Percentiles rank a stretch among this genome's conserved stretches.
These are phyloP conservation scores for Helicoverpa armigera DNA, from an alignment of 1,140 invertebrate species.

Conservation along the genomic window DNA sequence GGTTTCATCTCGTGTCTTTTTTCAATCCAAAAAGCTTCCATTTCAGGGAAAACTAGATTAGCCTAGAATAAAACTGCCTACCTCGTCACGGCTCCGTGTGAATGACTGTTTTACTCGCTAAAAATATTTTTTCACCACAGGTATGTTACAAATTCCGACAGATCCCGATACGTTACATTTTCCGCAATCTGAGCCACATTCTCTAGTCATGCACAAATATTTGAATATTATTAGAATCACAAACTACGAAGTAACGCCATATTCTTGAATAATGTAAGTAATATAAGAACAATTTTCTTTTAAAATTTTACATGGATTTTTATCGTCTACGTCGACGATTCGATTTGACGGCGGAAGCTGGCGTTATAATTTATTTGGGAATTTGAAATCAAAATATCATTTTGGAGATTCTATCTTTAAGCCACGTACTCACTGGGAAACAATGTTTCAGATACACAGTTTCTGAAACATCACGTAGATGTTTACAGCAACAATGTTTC, in stretches of 20 bases:
- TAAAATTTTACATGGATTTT: background rate
- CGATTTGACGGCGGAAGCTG: constrained; percentile 1
- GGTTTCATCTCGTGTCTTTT: constrained; percentile 4
- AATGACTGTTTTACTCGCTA: background rate
- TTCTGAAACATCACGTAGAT: no score
- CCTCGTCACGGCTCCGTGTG: background rate
- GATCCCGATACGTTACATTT: no score
- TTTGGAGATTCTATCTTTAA: background rate
- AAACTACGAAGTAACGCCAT: background rate
- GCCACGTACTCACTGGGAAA: no score
- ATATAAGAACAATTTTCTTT: constrained; percentile 1
- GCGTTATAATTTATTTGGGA: background rate
- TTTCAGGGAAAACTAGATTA: constrained; percentile 12
- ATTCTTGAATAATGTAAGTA: constrained; percentile 1
- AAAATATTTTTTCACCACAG: no score
- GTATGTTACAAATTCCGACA: no score
- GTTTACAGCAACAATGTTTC: no score
- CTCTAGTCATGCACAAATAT: background rate
- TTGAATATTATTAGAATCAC: background rate
- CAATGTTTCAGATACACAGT: no score
- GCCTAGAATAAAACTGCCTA: background rate
- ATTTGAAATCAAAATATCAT: constrained; percentile 24
- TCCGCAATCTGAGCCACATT: no score
- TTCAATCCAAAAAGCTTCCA: background rate
- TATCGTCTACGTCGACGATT: constrained; percentile 3